Percentiles rank a stretch among this genome's conserved stretches.
These are phyloP conservation scores for Gerris lacustris DNA, from an alignment of 2,888 invertebrate species.

Conservation along the genomic window DNA sequence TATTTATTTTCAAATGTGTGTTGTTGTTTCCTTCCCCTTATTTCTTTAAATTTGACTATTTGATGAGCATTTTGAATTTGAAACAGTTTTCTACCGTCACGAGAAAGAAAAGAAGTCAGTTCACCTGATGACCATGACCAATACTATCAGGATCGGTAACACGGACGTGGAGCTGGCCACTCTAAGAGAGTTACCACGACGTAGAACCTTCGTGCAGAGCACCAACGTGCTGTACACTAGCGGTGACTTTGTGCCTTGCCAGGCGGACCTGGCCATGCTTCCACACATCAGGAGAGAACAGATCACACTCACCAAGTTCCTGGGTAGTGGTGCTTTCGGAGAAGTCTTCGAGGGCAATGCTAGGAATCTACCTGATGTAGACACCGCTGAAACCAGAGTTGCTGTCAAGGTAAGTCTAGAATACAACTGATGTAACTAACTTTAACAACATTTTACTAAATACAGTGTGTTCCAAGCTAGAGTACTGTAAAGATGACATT, in stretches of 20 bases:
- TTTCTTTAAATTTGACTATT: no score
- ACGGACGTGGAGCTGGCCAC: constrained; percentile 73
- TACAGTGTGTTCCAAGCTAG: no score
- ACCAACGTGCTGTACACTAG: constrained; percentile 68
- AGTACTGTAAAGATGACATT: no score
- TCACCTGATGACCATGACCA: constrained; percentile 41
- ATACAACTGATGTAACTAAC: no score
- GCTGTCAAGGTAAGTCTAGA: constrained; percentile 63
- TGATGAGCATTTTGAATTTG: no score
- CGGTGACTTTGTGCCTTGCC: constrained; percentile 42
- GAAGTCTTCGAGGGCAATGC: constrained; percentile 91
- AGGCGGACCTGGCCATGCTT: constrained; percentile 39
- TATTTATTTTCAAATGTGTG: no score
- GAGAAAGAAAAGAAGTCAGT: constrained; percentile 57
- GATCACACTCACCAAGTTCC: constrained; percentile 71
- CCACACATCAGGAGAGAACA: constrained; percentile 80
- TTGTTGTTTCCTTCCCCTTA: no score
- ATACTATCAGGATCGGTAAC: constrained; percentile 17
- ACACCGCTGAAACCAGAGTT: constrained; percentile 56
- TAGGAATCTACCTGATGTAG: constrained; percentile 48
- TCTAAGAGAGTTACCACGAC: constrained; percentile 63
- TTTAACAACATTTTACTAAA: no score
- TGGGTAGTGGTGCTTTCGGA: constrained; percentile 94
- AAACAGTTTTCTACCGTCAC: constrained; percentile 49
- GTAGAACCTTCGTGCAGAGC: constrained; percentile 62